A percentile compares a stretch with the other conserved stretches of the same genome.
phyloP scores from a whole-genome alignment of 2,113 vertebrate genomes.

The Halcyon malimbica region DNA sequence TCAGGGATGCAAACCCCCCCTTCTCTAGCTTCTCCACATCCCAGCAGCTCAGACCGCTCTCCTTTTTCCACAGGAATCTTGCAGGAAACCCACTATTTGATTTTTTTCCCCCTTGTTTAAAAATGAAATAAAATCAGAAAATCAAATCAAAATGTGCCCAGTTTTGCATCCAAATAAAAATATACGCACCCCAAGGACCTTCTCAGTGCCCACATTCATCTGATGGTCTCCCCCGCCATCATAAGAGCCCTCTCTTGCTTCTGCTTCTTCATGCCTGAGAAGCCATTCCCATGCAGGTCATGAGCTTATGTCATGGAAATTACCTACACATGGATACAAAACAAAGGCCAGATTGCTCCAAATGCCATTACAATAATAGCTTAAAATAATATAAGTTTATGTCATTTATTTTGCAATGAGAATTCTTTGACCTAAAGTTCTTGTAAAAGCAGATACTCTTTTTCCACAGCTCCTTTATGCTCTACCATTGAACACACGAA shows the following conservation, averaged over 20 bases:
- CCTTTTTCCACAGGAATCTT: not conserved
- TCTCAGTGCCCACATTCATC: not conserved
- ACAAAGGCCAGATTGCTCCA: too few species aligned
- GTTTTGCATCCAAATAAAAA: not conserved
- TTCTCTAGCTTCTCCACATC: not conserved
- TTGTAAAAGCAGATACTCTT: too few species aligned
- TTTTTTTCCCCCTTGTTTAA: not conserved
- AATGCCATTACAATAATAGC: too few species aligned
- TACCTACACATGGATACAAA: too few species aligned
- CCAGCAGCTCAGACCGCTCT: not conserved
- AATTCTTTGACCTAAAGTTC: too few species aligned
- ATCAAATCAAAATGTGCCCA: not conserved
- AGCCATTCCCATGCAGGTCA: not conserved
- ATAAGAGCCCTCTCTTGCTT: not conserved
- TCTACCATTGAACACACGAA: too few species aligned
- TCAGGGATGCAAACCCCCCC: fast-evolving
- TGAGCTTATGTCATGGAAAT: too few species aligned
- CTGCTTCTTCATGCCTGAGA: not conserved
- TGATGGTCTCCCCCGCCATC: not conserved
- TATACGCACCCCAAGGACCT: not conserved
- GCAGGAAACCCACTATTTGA: not conserved
- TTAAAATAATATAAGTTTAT: too few species aligned
- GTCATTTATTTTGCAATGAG: too few species aligned
- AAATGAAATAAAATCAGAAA: not conserved
- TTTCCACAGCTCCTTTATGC: too few species aligned